Evolutionary conservation across 2,797 vertebrate genomes (phyloP), one percentile per base, ranked within the genome.

Genomic region (Tokudaia tokunoshimensis): DNA sequence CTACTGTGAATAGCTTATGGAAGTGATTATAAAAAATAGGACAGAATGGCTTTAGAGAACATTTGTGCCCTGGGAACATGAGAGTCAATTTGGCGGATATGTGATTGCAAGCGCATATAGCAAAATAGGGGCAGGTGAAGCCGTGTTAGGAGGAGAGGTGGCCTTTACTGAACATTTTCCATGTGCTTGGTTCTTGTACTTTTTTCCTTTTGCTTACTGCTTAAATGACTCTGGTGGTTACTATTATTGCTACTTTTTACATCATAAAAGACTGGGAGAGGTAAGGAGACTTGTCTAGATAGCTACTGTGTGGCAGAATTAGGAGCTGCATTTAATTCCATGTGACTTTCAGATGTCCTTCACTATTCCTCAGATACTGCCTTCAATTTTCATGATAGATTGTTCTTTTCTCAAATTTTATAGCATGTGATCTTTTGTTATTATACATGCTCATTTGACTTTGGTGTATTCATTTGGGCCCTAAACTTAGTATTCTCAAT

Each of bases 1-100:
- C 55, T 84, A 82, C 55, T 82, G 5, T 88, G 9, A 63, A 65
- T 31, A 96, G 78, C 59, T 97, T 94, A 34, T 52, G 81, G 80
- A 93, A 86, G 61, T 79, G 89, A 34, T 55, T 70, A 72, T 95
- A 87, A 96, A 93, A 97, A 96, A 65, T 29, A 94, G 26, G 14
- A 57, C 67, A 95, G 75, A 95, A 89, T 81, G 85, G n/a, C 52
- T 80, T 95, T 85, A 61, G 20, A 94, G 70, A 97, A 79, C 59
- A 89, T 85, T 91, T 19, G 29, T 31, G 74, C 24, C 20, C 29
- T 24, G 86, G 65, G n/a, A 94, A 65, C 37, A 9, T 47, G 74
- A 13, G 78, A 90, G 90, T 83, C 41, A 59, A 59, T 59, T 89
- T 92, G 29, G 83, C 2, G 83, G 84, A 92, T 85, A 65, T 19